phyloP scores from a whole-genome alignment of 2,113 vertebrate species.

The Oryctolagus cuniculus region DNA sequence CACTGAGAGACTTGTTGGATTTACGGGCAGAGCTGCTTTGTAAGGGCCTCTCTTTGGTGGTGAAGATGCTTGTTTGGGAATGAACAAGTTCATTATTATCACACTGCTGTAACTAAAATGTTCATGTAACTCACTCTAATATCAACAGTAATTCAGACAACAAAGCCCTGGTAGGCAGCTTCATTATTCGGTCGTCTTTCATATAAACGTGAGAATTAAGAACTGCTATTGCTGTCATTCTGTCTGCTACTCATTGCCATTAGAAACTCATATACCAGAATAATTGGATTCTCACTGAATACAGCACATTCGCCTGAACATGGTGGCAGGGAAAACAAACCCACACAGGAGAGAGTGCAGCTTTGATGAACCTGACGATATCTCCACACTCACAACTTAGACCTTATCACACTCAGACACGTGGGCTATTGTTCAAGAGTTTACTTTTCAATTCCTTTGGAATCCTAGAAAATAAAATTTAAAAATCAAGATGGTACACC shows the following conservation, averaged over 20 bases:
- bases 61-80: not conserved
- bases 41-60: not conserved
- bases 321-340: not conserved
- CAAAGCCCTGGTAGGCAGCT: not conserved
- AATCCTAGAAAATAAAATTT: not conserved
- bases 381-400: not conserved
- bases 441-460: not conserved
- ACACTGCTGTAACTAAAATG: not conserved
- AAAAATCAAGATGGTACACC: not conserved
- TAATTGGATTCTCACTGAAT: not conserved
- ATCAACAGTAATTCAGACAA: not conserved
- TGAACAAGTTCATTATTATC: not conserved
- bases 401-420: not conserved
- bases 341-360: not conserved
- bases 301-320: not conserved
- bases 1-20: not conserved
- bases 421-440: not conserved
- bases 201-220: not conserved
- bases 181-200: conserved; percentile 5
- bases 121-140: not conserved
- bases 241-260: not conserved
- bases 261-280: not conserved
- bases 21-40: not conserved
- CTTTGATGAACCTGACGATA: not conserved
- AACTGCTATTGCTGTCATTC: conserved; percentile 30